Evolutionary conservation across 2,113 vertebrate genomes (phyloP).

Genomic region (Nibea albiflora): DNA sequence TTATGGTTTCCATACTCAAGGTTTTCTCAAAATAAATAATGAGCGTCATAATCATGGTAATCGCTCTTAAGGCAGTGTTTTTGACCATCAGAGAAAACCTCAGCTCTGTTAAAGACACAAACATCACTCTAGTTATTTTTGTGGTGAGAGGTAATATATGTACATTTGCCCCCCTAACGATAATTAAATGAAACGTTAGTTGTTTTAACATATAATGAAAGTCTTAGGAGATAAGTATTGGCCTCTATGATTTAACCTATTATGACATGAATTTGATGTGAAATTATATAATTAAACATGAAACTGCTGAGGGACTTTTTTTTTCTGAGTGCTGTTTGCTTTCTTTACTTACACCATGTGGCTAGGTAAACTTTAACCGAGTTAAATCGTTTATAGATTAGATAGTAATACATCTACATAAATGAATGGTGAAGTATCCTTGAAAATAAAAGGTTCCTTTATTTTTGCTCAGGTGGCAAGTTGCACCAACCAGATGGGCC

Average conservation of each 20-base stretch:
- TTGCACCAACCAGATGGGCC: conserved; percentile 97
- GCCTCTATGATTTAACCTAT: background rate
- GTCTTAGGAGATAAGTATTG: background rate
- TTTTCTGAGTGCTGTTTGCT: conserved; percentile 22
- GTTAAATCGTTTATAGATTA: background rate
- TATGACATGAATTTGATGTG: background rate
- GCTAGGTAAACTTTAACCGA: background rate
- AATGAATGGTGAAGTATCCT: background rate
- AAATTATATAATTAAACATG: background rate
- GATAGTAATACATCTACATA: background rate
- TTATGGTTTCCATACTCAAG: background rate
- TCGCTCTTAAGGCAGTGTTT: conserved; percentile 18
- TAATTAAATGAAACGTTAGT: background rate
- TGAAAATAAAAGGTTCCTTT: background rate
- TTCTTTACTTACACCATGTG: background rate
- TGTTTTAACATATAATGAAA: background rate
- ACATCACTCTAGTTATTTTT: conserved; percentile 39
- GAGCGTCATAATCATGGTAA: conserved; percentile 8
- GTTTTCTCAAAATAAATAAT: conserved; percentile 41
- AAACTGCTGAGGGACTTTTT: background rate
- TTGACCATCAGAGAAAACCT: background rate
- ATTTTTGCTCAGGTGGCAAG: conserved; percentile 90
- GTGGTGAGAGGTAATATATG: conserved; percentile 27
- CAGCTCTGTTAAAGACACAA: conserved; percentile 31
- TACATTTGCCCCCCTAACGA: conserved; percentile 6